Evolutionary conservation across 2,888 invertebrate genomes (phyloP).

Genomic region (Julus scandinavius): DNA sequence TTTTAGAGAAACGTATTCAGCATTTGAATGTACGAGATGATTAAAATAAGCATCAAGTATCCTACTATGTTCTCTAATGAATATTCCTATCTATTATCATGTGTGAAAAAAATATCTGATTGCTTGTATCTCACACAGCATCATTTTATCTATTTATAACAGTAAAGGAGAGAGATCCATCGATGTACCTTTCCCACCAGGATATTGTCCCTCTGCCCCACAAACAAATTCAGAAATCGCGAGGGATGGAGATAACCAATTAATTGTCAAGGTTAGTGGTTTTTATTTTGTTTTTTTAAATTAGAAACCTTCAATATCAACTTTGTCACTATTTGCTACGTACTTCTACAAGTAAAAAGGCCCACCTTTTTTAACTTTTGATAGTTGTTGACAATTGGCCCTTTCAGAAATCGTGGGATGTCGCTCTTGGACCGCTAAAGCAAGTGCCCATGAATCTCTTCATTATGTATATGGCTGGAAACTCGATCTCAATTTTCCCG

Average conservation of each 20-base stretch:
- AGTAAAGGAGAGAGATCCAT: conserved; percentile 19
- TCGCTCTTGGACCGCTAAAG: conserved; percentile 93
- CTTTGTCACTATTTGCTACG: no score
- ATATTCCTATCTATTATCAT: not conserved
- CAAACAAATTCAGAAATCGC: conserved; percentile 78
- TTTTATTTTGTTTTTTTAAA: not conserved
- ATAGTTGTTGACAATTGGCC: not conserved
- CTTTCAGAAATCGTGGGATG: conserved; percentile 87
- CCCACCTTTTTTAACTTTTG: not conserved
- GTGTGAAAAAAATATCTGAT: not conserved
- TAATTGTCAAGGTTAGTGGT: conserved; percentile 77
- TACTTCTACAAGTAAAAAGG: not conserved
- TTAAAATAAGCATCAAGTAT: not conserved
- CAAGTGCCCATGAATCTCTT: conserved; percentile 97
- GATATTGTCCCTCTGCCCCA: conserved; percentile 79
- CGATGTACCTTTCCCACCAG: conserved; percentile 83
- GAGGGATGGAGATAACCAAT: conserved; percentile 83
- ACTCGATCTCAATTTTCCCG: conserved; percentile 98
- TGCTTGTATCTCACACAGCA: not conserved
- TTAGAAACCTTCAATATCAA: not conserved
- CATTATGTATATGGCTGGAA: conserved; percentile 99
- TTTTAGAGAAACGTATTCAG: no score
- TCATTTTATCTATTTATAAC: not conserved
- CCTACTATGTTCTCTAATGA: not conserved
- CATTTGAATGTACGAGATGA: no score